Conservation (phyloP, 30 jellyfish, hydroid and myxozoan species). For the Pseudorhiza aurosa region DNA sequence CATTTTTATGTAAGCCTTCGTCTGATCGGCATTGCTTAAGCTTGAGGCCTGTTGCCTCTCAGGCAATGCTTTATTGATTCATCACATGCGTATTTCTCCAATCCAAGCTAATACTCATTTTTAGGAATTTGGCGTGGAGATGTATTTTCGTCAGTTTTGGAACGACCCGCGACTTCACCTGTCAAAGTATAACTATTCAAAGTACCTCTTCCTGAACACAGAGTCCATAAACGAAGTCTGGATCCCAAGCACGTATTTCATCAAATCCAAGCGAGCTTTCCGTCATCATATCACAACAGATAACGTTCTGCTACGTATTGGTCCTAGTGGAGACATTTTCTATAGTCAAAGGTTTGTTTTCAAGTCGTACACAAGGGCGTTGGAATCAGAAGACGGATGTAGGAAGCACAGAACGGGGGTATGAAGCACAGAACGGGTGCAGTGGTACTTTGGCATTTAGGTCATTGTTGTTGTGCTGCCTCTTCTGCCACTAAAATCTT, state of each 20-base stretch:
- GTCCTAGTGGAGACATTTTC: slow-evolving; percentile 71
- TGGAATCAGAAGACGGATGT: too few relatives aligned
- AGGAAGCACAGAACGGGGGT: too few relatives aligned
- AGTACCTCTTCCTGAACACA: slow-evolving; percentile 52
- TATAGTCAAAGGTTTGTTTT: slow-evolving; percentile 70
- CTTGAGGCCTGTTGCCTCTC: not conserved
- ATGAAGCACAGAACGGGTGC: too few relatives aligned
- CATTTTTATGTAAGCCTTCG: too few relatives aligned
- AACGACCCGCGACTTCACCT: slow-evolving; percentile 65
- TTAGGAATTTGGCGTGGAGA: slow-evolving; percentile 75
- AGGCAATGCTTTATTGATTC: not conserved
- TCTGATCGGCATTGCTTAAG: not conserved
- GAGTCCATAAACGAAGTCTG: slow-evolving; percentile 57
- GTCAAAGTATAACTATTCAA: slow-evolving; percentile 41
- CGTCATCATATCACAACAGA: slow-evolving; percentile 74
- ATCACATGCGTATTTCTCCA: too few relatives aligned
- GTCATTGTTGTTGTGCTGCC: too few relatives aligned
- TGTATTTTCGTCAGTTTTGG: slow-evolving; percentile 80
- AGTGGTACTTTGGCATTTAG: too few relatives aligned
- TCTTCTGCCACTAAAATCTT: too few relatives aligned
- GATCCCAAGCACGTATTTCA: slow-evolving; percentile 80
- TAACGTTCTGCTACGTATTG: slow-evolving; percentile 54
- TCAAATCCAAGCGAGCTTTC: slow-evolving; percentile 56
- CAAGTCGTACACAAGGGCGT: too few relatives aligned
- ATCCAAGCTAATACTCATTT: too few relatives aligned